Evolutionary conservation across 2,797 vertebrate species (phyloP), one percentile per base, ranked within the genome.

Genomic region (Silurus lanzhouensis): DNA sequence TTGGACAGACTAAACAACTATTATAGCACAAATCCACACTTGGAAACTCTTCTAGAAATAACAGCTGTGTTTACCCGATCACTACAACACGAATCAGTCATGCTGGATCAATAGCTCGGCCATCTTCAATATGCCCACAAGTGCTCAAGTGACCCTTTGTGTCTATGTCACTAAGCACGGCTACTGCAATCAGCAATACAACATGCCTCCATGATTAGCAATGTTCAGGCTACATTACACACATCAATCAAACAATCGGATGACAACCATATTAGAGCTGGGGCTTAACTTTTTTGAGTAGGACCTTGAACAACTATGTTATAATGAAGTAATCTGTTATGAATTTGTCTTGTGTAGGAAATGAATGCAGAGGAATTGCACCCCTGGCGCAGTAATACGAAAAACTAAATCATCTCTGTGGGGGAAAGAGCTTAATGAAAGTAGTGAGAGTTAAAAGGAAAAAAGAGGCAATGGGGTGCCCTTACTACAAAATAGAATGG

Each of bases 231-330:
- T 82, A 77, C 66, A 72, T 31, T 87, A 76, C 55, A 82, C 72
- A 66, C 61, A 85, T 82, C 83, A 70, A 87, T 82, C 75, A 78
- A n/a, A 77, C 44, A 87, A 84, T 77, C 31, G 44, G 55, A 77
- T 57, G 17, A 70, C 71, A 82, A 31, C 70, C 64, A 15, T 57
- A 57, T 70, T 68, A 81, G 44, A 74, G 6, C 44, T 61, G 46
- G 31, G n/a, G 78, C 48, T 74, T 57, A 74, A 66, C 46, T 82
- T 82, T 85, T 71, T 82, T 77, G 74, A 72, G 71, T 84, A 58
- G 63, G 38, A 61, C 58, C 64, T 76, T 71, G 71, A 81, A 66
- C 58, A 77, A n/a, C 17, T 77, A 75, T 46, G 76, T 84, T 46
- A 70, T 83, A 58, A 77, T 60, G 52, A 14, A 31, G 22, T 85